Percentiles rank a stretch among this genome's conserved stretches.
Conservation (phyloP, 1,140 invertebrate species). For the Hetaerina americana region DNA sequence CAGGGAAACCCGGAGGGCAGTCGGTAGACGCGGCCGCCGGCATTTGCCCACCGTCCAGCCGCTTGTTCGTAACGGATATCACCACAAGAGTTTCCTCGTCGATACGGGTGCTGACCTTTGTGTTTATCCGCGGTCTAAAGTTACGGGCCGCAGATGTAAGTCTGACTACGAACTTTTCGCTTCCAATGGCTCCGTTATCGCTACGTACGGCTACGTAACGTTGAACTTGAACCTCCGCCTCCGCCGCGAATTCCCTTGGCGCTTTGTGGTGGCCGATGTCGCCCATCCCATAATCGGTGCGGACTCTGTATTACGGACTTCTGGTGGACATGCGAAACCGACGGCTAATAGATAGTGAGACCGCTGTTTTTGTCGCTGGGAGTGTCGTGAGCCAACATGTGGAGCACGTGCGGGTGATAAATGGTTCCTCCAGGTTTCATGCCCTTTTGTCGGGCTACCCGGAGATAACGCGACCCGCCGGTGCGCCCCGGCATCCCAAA, state of each 20-base stretch:
- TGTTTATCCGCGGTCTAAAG: conserved; percentile 7
- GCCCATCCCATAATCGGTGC: conserved; percentile 26
- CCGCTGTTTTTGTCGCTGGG: not conserved
- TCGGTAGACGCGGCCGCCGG: no score
- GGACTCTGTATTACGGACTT: conserved; percentile 23
- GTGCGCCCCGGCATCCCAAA: conserved; percentile 6
- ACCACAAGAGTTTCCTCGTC: conserved; percentile 5
- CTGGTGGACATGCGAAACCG: conserved; percentile 12
- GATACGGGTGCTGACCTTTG: conserved; percentile 15
- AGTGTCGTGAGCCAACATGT: not conserved
- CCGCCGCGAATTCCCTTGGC: conserved; percentile 24
- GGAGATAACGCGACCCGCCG: conserved; percentile 18
- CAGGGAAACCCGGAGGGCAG: no score
- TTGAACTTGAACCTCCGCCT: conserved; percentile 24
- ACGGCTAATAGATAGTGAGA: conserved; percentile 9
- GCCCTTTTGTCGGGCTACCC: conserved; percentile 9
- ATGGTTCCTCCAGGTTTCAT: not conserved
- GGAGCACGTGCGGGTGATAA: not conserved
- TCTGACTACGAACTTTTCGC: conserved; percentile 2
- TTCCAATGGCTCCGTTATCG: conserved; percentile 20
- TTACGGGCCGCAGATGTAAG: not conserved
- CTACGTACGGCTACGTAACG: conserved; percentile 23
- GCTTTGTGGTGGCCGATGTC: conserved; percentile 29
- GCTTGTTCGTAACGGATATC: conserved; percentile 17
- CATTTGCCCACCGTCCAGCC: conserved; percentile 6